A percentile compares a stretch with the other conserved stretches of the same genome.
These are phyloP conservation scores for Chroicocephalus ridibundus DNA, from an alignment of 2,113 vertebrate genomes.

Conservation along the genomic window DNA sequence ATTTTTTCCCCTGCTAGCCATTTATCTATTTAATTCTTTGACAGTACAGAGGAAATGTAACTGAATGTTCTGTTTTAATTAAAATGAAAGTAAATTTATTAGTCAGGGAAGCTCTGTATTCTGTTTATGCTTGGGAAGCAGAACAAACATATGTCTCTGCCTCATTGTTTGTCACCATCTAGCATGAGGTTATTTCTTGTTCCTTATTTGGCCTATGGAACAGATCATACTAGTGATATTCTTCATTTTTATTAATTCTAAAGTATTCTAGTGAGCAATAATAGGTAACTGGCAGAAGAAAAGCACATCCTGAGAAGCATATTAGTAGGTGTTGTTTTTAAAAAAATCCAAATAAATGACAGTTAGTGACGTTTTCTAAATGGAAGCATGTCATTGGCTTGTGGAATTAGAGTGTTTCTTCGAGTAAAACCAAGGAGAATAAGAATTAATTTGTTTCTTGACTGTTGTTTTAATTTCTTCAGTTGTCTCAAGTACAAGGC, in stretches of 20 bases:
- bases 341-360: neutral
- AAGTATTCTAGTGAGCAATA: neutral
- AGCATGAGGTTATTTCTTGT: neutral
- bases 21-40: constrained; percentile 69
- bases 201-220: constrained; percentile 16
- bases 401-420: neutral
- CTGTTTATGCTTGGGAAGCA: constrained; percentile 55
- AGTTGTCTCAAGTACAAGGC: neutral
- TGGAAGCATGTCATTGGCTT: neutral
- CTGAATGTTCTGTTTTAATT: constrained; percentile 73
- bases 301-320: neutral
- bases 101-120: constrained; percentile 42
- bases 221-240: neutral
- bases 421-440: neutral
- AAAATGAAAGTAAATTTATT: constrained; percentile 71
- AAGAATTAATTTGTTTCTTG: neutral
- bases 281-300: neutral
- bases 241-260: neutral
- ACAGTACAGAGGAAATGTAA: constrained; percentile 67
- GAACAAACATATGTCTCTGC: constrained; percentile 49
- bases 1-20: constrained; percentile 53
- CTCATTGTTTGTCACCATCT: constrained; percentile 45
- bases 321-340: neutral
- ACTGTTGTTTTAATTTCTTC: neutral
- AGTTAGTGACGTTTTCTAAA: neutral